These are phyloP conservation scores for Heliconius sara DNA, from an alignment of 2,888 invertebrate genomes.

Conservation along the genomic window DNA sequence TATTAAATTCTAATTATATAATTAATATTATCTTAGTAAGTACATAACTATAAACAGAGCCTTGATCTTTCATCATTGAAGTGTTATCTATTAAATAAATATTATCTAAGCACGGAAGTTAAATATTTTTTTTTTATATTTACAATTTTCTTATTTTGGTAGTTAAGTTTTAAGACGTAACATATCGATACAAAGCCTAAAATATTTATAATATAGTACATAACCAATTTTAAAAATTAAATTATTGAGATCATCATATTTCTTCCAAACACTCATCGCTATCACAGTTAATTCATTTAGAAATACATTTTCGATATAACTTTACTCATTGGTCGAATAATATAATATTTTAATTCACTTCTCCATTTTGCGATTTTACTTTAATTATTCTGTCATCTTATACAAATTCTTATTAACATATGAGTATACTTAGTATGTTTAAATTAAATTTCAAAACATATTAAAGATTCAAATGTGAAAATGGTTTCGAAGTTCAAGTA, in stretches of 20 bases:
- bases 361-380: not conserved
- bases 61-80: constrained; percentile 38
- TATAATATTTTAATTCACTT: constrained; percentile 43
- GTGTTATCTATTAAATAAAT: constrained; percentile 13
- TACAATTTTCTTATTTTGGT: constrained; percentile 41
- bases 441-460: constrained; percentile 2
- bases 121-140: constrained; percentile 43
- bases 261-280: constrained; percentile 60
- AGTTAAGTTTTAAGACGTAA: constrained; percentile 35
- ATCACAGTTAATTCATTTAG: constrained; percentile 80
- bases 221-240: constrained; percentile 37
- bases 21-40: constrained; percentile 39
- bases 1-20: constrained; percentile 38
- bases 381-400: not conserved
- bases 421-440: not conserved
- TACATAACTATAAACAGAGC: constrained; percentile 69
- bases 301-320: constrained; percentile 64
- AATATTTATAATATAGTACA: constrained; percentile 28
- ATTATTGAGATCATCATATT: constrained; percentile 53
- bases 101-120: constrained; percentile 36
- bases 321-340: constrained; percentile 69
- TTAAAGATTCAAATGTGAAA: not conserved
- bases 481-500: not conserved
- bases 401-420: not conserved
- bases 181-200: constrained; percentile 35